Evolutionary conservation across 2,113 vertebrate species (phyloP), one percentile per base, ranked within the genome.

Genomic region (Pedetes capensis): DNA sequence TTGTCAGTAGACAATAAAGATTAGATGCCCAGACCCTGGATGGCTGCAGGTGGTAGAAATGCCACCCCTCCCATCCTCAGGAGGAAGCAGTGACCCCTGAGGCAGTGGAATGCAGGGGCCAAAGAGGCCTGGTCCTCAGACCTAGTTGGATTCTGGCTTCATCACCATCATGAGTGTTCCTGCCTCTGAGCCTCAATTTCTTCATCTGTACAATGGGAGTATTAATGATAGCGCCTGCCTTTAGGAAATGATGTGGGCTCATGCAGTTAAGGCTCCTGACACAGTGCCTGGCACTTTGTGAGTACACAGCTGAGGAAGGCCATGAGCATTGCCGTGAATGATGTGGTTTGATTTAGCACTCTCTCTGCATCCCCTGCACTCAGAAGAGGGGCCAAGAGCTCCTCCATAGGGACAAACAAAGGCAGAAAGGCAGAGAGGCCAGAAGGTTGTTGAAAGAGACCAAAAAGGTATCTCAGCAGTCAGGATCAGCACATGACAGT

Each of bases 231-330:
- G 4, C 0, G 17, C 57, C 57, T 29, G 59, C 39, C 66, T 59
- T 53, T 25, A n/a, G n/a, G n/a, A n/a, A n/a, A n/a, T n/a, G n/a
- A n/a, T n/a, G n/a, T n/a, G n/a, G n/a, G n/a, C n/a, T n/a, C n/a
- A n/a, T n/a, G n/a, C n/a, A n/a, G n/a, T n/a, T n/a, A n/a, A n/a
- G n/a, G n/a, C n/a, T n/a, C n/a, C n/a, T n/a, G n/a, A 2, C 57
- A 8, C 69, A 16, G 49, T 0, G 0, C 76, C 69, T n/a, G 57
- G 76, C 53, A 6, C 57, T 29, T 25, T 4, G 71, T 20, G n/a
- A 0, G 7, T 5, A 3, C 34, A 49, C n/a, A 0, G 1, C 13
- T 1, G 3, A 13, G 42, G 42, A 66, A 47, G 14, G 16, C n/a
- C 13, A 2, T 0, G 42, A 1, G 0, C 11, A 12, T 12, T 3